Evolutionary conservation across 2,888 invertebrate genomes (phyloP), one percentile per base, ranked within the genome.

Genomic region (Deilephila porcellus): DNA sequence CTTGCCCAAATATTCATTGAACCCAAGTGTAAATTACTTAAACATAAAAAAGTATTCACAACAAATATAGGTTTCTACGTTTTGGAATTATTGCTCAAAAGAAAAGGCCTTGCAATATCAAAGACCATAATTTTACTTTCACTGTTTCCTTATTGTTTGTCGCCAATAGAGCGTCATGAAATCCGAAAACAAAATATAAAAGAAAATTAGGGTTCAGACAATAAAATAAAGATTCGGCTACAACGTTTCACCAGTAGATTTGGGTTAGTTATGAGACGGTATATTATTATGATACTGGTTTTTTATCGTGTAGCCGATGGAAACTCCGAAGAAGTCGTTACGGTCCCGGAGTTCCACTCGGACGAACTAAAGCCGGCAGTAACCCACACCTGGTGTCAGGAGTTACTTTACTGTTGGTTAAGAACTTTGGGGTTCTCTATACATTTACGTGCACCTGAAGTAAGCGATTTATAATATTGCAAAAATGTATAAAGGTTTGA

Each of bases 271-370:
- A 67, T 67, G 67, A 17, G 67, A 67, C 67, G 17, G 52, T 14
- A 45, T 67, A 67, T 71, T 71, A 60, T 60, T 71, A 60, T 60
- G 71, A 37, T 60, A 71, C 71, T 60, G 71, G 60, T 60, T 71
- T 71, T 71, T 71, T 71, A 60, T 71, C 20, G 60, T 60, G 19
- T 60, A 25, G 60, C 71, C 37, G 60, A 56, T 37, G 60, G 60
- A 60, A 71, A 71, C 60, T 71, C 60, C 52, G 20, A 71, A 60
- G 71, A 71, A 71, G 71, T 71, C 71, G 45, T 71, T 60, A 71
- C 60, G 60, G 60, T 32, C 71, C 60, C 56, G 5, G 20, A 60
- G 60, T 60, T 71, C 60, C 17, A 37, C 37, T 37, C 34, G 25
- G 25, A 45, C 71, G 34, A 25, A 56, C 71, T 71, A 20, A 60